Evolutionary conservation across 2,797 vertebrate genomes (phyloP), one percentile per base, ranked within the genome.

Genomic region (Bradypodion ventrale): DNA sequence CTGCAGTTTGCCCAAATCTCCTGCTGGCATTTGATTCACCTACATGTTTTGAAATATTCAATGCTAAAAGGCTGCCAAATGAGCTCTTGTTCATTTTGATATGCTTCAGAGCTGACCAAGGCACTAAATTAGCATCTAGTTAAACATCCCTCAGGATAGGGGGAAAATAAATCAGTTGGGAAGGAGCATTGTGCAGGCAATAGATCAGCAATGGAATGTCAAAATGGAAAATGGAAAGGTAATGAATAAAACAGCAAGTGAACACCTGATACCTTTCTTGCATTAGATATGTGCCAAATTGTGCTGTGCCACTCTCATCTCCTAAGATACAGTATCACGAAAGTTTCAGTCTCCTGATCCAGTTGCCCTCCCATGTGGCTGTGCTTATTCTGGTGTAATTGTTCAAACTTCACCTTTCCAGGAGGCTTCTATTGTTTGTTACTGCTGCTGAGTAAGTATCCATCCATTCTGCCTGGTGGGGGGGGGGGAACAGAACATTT

Each of bases 71-170:
- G 49, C 83, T 59, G 77, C 76, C 35, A 87, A 70, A 72, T 79
- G n/a, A 86, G 60, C 46, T 72, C 83, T 56, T 72, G 23, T 90
- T 79, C 82, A 88, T 88, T 85, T 73, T 89, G 85, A 35, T 44
- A 66, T 49, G 0, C 62, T 85, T 75, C 76, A 42, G 79, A 49
- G 87, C 76, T 90, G 88, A 89, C 75, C 65, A 0, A 75, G 68
- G 87, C 79, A 84, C 82, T 89, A 76, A 88, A 91, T 92, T 86
- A 89, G 70, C 90, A 78, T 88, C 90, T 83, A 75, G 9, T 91
- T 88, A 82, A 82, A 73, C 73, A 21, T 27, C 46, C 83, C 68
- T 5, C 2, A 68, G 75, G 85, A 68, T 78, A 65, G 52, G 3
- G 52, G 7, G 87, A 83, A 83, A 44, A 42, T 82, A 49, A 5